Evolutionary conservation across 2,797 vertebrate genomes (phyloP).

Genomic region (Phalloptychus januarius): DNA sequence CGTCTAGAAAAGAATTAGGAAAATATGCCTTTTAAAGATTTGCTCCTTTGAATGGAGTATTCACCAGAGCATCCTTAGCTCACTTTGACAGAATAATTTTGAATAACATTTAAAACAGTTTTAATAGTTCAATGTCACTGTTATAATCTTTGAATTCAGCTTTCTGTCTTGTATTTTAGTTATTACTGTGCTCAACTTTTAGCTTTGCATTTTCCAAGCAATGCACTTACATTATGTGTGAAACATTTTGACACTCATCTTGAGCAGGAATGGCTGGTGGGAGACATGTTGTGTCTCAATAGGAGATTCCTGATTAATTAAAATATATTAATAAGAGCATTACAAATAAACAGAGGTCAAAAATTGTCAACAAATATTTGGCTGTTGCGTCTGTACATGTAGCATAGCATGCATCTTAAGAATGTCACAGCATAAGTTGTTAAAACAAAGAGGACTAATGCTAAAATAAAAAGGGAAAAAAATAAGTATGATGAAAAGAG

Average conservation of each 20-base stretch:
- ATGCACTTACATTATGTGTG: neutral
- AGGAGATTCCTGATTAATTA: neutral
- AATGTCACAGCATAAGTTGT: neutral
- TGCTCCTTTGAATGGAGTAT: neutral
- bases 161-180: neutral
- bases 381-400: neutral
- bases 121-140: neutral
- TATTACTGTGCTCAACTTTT: neutral
- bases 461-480: slow-evolving; percentile 29
- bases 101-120: neutral
- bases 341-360: slow-evolving; percentile 19
- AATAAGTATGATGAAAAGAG: slow-evolving; percentile 33
- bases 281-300: neutral
- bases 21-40: neutral
- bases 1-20: neutral
- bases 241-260: neutral
- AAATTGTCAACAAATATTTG: neutral
- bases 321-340: slow-evolving; percentile 44
- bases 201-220: neutral
- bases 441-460: slow-evolving; percentile 20
- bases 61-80: neutral
- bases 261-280: neutral
- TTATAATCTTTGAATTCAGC: neutral
- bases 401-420: neutral
- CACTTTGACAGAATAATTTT: neutral